A percentile compares a stretch with the other conserved stretches of the same genome.
Evolutionary conservation across 2,888 invertebrate species (phyloP).

Genomic region (Thalpophila matura): DNA sequence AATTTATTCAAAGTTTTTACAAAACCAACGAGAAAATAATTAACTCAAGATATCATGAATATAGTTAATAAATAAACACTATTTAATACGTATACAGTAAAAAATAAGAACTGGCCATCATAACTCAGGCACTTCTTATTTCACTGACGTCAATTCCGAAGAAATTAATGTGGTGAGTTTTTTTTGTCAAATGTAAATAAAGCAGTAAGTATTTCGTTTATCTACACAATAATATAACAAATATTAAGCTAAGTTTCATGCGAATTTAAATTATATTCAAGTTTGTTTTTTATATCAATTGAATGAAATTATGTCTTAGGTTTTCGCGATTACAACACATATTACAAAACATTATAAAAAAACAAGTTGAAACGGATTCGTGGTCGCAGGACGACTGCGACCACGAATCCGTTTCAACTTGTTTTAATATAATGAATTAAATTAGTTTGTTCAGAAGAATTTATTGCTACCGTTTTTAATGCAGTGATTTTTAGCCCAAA

Average conservation of each 20-base stretch:
- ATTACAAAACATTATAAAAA: too few species aligned
- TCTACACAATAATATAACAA: background rate
- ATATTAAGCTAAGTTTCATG: background rate
- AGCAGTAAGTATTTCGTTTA: background rate
- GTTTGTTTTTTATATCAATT: too few species aligned
- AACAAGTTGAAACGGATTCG: too few species aligned
- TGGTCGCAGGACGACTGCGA: too few species aligned
- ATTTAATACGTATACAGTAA: constrained; percentile 9
- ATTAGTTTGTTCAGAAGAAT: background rate
- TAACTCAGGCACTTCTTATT: constrained; percentile 14
- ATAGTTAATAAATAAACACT: constrained; percentile 6
- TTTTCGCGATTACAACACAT: too few species aligned
- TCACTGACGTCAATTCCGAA: constrained; percentile 22
- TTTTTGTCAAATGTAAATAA: background rate
- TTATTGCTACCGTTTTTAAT: background rate
- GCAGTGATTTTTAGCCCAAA: background rate
- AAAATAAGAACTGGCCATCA: constrained; percentile 2
- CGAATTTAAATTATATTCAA: constrained; percentile 9
- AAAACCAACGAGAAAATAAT: constrained; percentile 14
- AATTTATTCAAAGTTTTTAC: background rate
- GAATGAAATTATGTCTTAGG: too few species aligned
- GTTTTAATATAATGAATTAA: too few species aligned
- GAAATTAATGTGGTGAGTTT: constrained; percentile 21
- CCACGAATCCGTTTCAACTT: too few species aligned
- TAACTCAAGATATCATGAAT: constrained; percentile 6